Evolutionary conservation across 1,140 invertebrate genomes (phyloP).

Genomic region (Neoseiulus cucumeris): DNA sequence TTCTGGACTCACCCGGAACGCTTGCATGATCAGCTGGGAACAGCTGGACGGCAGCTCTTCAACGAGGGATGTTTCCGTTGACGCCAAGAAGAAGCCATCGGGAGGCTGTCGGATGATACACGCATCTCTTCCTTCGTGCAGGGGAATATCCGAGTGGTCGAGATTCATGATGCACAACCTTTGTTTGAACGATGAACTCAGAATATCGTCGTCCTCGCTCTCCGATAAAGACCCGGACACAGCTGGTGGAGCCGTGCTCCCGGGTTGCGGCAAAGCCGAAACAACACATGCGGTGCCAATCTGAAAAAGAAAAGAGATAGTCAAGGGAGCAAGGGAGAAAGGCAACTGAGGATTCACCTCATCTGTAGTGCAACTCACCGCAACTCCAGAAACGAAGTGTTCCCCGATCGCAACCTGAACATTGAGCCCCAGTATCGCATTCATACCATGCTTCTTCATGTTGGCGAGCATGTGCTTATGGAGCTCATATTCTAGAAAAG

Average conservation of each 20-base stretch:
- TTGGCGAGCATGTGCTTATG: constrained; percentile 77
- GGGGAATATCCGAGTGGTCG: too few species aligned
- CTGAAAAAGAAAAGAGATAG: neutral
- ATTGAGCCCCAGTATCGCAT: constrained; percentile 64
- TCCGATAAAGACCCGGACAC: neutral
- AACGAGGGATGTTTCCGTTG: neutral
- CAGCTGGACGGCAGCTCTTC: neutral
- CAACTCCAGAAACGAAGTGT: constrained; percentile 59
- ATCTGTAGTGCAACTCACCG: constrained; percentile 28
- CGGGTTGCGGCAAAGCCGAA: constrained; percentile 12
- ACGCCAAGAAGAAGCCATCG: neutral
- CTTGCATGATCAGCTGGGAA: constrained; percentile 1
- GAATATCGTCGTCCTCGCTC: neutral
- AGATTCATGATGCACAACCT: constrained; percentile 2
- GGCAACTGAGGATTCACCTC: neutral
- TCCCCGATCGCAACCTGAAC: constrained; percentile 71
- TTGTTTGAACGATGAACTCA: neutral
- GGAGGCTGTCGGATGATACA: neutral
- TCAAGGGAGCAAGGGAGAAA: neutral
- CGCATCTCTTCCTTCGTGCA: neutral
- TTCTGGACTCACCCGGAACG: neutral
- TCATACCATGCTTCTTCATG: constrained; percentile 60
- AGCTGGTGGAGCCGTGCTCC: neutral
- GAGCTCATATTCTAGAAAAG: constrained; percentile 86
- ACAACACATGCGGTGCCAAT: constrained; percentile 14